These are phyloP conservation scores for Carposina sasakii DNA, from an alignment of 1,140 invertebrate genomes.

Conservation along the genomic window DNA sequence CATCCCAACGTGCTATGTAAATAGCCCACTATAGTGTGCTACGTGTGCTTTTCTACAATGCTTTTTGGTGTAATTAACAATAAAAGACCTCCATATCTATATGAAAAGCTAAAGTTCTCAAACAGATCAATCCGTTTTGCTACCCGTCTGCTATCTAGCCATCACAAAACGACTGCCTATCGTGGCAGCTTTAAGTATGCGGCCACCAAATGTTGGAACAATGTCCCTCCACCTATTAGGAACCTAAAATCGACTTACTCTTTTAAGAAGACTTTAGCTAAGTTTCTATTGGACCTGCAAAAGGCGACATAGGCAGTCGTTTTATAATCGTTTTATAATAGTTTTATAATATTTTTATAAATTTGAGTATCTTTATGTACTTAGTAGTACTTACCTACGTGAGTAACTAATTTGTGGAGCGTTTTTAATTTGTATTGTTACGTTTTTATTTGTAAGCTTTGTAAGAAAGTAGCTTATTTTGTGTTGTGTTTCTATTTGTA, in stretches of 20 bases:
- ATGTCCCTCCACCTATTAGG: neutral
- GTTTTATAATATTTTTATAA: too few species aligned
- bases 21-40: too few species aligned
- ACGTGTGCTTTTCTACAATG: conserved; percentile 2
- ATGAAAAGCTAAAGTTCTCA: neutral
- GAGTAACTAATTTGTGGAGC: too few species aligned
- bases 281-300: neutral
- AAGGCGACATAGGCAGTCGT: neutral
- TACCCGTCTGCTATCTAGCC: neutral
- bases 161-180: neutral
- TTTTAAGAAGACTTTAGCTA: neutral
- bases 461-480: too few species aligned
- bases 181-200: neutral
- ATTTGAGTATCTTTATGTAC: too few species aligned
- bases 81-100: neutral
- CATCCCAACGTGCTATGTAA: too few species aligned
- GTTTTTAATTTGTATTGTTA: too few species aligned
- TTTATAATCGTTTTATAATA: too few species aligned
- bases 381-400: too few species aligned
- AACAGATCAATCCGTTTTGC: neutral
- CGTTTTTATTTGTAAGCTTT: too few species aligned
- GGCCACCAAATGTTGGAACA: neutral
- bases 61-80: conserved; percentile 1
- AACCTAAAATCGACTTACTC: neutral
- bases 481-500: too few species aligned